Evolutionary conservation across 2,888 invertebrate genomes (phyloP), one percentile per base, ranked within the genome.

Genomic region (Aromia moschata): DNA sequence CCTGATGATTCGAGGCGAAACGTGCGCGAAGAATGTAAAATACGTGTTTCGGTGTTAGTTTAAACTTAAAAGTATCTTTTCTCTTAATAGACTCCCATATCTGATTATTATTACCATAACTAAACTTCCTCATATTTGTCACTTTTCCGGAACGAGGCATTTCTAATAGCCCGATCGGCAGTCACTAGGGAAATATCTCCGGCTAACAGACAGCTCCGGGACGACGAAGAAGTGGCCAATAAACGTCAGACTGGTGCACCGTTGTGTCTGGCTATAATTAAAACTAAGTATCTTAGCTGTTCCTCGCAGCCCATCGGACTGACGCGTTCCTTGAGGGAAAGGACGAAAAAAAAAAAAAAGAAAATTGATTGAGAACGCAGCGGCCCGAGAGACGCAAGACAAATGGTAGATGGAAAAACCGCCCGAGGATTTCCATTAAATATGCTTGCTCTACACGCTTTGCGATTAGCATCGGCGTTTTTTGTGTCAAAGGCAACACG

Each of bases 361-460:
- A 66, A 73, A 75, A 77, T 76, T 77, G 77, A 77, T 77, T 74
- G 77, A 74, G 73, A 75, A 78, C 71, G 74, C 72, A 74, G 64
- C 74, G 69, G 71, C 71, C 70, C 74, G 75, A 73, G 71, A 73
- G 75, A 75, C 75, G 66, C 58, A 75, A 76, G 75, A 77, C 74
- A 75, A 76, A 76, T 75, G 75, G 73, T 70, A 40, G 58, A 65
- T 56, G 53, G 62, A 65, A 65, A 62, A 70, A 67, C 63, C 66
- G 46, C 56, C 56, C 54, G 59, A 68, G 65, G 67, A 57, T 61
- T 65, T 61, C 67, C 64, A 72, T 73, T 73, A 71, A 70, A 68
- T 70, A 70, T 68, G 66, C 62, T 65, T 62, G 58, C 56, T 46
- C 51, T 60, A 56, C 69, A 60, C 54, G 51, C 38, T 10, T 31